These are phyloP conservation scores for Nannoperca obscura DNA, from an alignment of 2,797 vertebrate species.

Conservation along the genomic window DNA sequence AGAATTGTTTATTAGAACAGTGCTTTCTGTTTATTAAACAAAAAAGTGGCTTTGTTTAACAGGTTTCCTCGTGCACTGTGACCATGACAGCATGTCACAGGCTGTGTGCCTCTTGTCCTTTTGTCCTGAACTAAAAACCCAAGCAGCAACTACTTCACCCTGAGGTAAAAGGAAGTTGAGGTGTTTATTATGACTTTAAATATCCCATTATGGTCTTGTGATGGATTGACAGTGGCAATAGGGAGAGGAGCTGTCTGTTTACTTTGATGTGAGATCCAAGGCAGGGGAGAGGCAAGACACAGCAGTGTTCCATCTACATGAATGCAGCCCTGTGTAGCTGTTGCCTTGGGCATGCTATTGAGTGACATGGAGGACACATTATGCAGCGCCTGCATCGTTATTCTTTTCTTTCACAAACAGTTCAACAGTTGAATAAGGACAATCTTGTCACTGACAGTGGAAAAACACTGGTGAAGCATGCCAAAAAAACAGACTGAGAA, in stretches of 20 bases:
- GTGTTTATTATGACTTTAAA: conserved; percentile 70
- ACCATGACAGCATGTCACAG: conserved; percentile 25
- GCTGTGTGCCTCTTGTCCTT: conserved; percentile 33
- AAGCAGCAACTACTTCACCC: conserved; percentile 56
- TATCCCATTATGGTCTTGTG: conserved; percentile 65
- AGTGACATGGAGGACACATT: conserved; percentile 65
- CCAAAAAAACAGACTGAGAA: neutral
- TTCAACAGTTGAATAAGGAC: conserved; percentile 48
- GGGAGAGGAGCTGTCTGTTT: conserved; percentile 55
- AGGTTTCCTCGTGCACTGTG: conserved; percentile 37
- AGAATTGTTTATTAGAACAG: neutral
- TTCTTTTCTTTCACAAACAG: conserved; percentile 55
- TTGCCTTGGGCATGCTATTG: conserved; percentile 71
- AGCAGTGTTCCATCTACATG: conserved; percentile 59
- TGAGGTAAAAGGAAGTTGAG: conserved; percentile 36
- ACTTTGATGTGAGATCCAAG: conserved; percentile 51
- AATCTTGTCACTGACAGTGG: conserved; percentile 18
- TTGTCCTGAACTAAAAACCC: conserved; percentile 51
- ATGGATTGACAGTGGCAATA: conserved; percentile 59
- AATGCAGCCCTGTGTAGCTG: conserved; percentile 56
- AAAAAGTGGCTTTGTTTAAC: conserved; percentile 39
- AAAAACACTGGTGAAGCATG: conserved; percentile 27
- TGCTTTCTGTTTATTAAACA: conserved; percentile 29
- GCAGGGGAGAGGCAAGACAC: conserved; percentile 39
- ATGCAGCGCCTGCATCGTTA: conserved; percentile 51